Percentiles rank a stretch among this genome's conserved stretches.
phyloP scores from a whole-genome alignment of 2,888 invertebrate species.

The Hirtodrosophila confusa region DNA sequence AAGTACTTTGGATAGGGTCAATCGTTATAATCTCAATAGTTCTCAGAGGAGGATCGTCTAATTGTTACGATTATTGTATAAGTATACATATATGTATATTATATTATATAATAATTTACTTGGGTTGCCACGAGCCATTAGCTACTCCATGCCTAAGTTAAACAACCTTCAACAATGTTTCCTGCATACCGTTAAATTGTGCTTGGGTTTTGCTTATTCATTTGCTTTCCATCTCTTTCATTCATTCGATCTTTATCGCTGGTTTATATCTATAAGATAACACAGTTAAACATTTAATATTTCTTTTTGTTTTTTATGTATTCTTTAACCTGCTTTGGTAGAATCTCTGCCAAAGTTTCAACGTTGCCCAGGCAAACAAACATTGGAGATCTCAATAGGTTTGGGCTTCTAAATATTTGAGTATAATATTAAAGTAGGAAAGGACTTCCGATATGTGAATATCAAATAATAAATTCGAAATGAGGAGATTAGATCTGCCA shows the following conservation, averaged over 20 bases:
- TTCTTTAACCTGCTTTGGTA: background rate
- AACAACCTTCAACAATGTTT: conserved; percentile 55
- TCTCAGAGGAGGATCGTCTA: conserved; percentile 4
- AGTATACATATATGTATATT: conserved; percentile 13
- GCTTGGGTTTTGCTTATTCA: conserved; percentile 8
- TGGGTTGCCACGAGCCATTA: conserved; percentile 5
- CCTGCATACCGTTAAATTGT: conserved; percentile 53
- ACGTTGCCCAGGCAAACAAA: conserved; percentile 14
- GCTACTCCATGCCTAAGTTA: conserved; percentile 25
- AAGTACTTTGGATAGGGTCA: conserved; percentile 18
- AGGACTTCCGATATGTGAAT: conserved; percentile 35
- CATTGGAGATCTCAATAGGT: background rate
- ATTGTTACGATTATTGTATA: conserved; percentile 19
- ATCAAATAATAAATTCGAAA: conserved; percentile 8
- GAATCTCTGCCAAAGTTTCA: conserved; percentile 15
- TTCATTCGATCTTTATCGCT: background rate
- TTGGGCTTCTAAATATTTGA: no score
- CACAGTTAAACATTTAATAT: conserved; percentile 53
- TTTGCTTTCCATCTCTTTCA: background rate
- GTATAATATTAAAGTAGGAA: background rate
- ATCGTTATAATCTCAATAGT: conserved; percentile 6
- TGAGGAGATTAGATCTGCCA: background rate
- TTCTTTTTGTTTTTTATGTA: conserved; percentile 7
- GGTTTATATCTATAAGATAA: conserved; percentile 44
- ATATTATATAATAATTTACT: conserved; percentile 6